A percentile compares a stretch with the other conserved stretches of the same genome.
Conservation (phyloP, 2,888 invertebrate species). For the Baronia brevicornis region DNA sequence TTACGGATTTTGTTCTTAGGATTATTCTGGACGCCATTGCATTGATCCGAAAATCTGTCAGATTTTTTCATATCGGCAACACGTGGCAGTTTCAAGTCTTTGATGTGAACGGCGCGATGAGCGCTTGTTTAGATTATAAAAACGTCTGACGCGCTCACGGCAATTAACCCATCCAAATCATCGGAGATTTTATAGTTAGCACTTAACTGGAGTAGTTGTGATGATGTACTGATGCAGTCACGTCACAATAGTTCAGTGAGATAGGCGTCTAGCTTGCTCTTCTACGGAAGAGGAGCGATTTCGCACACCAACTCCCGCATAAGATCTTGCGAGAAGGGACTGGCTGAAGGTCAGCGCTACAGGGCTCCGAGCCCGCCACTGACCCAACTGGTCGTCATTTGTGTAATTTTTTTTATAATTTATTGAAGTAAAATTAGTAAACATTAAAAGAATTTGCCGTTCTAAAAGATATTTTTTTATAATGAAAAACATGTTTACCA, state of each 20-base stretch:
- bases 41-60: not conserved
- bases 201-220: conserved; percentile 1
- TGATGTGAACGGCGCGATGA: conserved; percentile 20
- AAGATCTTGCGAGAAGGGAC: no score
- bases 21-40: conserved; percentile 1
- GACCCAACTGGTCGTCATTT: not conserved
- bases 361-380: no score
- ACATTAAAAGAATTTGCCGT: no score
- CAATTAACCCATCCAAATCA: conserved; percentile 7
- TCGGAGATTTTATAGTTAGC: conserved; percentile 5
- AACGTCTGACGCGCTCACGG: conserved; percentile 15
- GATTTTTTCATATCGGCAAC: conserved; percentile 9
- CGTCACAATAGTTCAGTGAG: not conserved
- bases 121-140: conserved; percentile 22
- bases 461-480: no score
- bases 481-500: no score
- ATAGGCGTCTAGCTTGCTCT: not conserved
- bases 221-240: conserved; percentile 2
- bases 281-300: no score
- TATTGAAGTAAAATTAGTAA: no score
- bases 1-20: no score
- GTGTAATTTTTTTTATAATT: not conserved
- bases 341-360: no score
- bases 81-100: conserved; percentile 20
- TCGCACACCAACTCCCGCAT: no score